Percentiles rank a stretch among this genome's conserved stretches.
Evolutionary conservation across 2,797 vertebrate species (phyloP).

Genomic region (Epinephelus malabaricus): DNA sequence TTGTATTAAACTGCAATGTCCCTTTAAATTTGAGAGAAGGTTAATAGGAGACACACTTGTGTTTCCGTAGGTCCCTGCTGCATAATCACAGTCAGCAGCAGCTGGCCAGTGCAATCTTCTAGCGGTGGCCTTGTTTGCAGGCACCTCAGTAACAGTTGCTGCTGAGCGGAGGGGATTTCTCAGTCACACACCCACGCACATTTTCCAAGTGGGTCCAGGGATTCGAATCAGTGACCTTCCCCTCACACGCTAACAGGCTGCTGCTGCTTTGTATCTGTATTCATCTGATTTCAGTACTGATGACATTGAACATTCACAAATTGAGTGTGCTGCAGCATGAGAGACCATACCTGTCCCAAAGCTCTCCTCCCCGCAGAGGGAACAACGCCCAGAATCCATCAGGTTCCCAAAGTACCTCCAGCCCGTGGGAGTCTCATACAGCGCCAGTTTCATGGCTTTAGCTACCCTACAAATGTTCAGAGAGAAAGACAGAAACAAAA

Average conservation of each 20-base stretch:
- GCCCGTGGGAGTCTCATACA: slow-evolving; percentile 97
- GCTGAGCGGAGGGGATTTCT: slow-evolving; percentile 51
- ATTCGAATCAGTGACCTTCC: slow-evolving; percentile 39
- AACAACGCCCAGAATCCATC: slow-evolving; percentile 98
- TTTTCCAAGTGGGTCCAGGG: slow-evolving; percentile 49
- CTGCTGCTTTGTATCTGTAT: slow-evolving; percentile 17
- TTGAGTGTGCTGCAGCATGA: neutral
- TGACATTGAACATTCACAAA: slow-evolving; percentile 17
- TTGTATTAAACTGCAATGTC: neutral
- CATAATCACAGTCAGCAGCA: slow-evolving; percentile 47
- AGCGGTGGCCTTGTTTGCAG: slow-evolving; percentile 52
- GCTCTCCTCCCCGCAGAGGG: slow-evolving; percentile 98
- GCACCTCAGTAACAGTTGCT: slow-evolving; percentile 63
- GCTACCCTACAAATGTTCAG: slow-evolving; percentile 90
- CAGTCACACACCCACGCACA: slow-evolving; percentile 50
- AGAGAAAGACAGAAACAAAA: slow-evolving; percentile 36
- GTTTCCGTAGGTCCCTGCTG: slow-evolving; percentile 30
- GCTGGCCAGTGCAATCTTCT: slow-evolving; percentile 44
- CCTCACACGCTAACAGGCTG: slow-evolving; percentile 17
- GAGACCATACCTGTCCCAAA: slow-evolving; percentile 93
- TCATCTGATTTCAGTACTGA: slow-evolving; percentile 7
- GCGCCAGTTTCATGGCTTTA: slow-evolving; percentile 95
- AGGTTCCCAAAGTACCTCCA: slow-evolving; percentile 99
- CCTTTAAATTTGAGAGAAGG: neutral
- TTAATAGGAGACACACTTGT: slow-evolving; percentile 3